Percentiles rank a stretch among this genome's conserved stretches.
Conservation (phyloP, 2,888 invertebrate genomes). For the Leptothorax acervorum region DNA sequence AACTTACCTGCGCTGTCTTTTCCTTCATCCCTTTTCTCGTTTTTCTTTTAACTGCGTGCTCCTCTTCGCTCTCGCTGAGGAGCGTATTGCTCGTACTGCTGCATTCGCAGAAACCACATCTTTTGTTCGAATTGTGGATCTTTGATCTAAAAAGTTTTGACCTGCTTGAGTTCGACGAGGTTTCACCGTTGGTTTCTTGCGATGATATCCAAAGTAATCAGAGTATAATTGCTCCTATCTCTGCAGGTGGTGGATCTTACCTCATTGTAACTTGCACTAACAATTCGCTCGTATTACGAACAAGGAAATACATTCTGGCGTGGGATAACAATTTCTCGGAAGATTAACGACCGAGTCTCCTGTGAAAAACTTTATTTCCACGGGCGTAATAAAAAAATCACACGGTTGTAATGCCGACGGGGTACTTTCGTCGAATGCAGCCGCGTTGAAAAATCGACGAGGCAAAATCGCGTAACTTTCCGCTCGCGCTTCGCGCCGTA, state of each 20-base stretch:
- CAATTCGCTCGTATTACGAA: slow-evolving; percentile 36
- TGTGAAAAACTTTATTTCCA: slow-evolving; percentile 31
- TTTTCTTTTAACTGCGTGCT: neutral
- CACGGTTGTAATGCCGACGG: slow-evolving; percentile 21
- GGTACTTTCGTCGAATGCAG: slow-evolving; percentile 32
- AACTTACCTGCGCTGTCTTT: slow-evolving; percentile 6
- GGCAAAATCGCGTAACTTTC: slow-evolving; percentile 46
- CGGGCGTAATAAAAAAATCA: slow-evolving; percentile 26
- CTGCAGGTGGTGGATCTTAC: slow-evolving; percentile 20
- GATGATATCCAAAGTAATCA: slow-evolving; percentile 53
- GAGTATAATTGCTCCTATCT: slow-evolving; percentile 54
- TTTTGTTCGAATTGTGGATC: slow-evolving; percentile 48
- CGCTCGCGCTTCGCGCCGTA: neutral
- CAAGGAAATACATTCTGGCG: slow-evolving; percentile 27
- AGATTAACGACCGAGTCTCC: slow-evolving; percentile 33
- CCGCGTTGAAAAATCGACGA: slow-evolving; percentile 22
- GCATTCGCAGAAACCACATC: slow-evolving; percentile 29
- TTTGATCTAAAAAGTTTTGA: slow-evolving; percentile 61
- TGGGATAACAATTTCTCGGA: slow-evolving; percentile 35
- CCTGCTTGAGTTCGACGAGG: slow-evolving; percentile 48
- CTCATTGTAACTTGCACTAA: slow-evolving; percentile 20
- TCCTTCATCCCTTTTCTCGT: neutral
- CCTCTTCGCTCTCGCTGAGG: neutral
- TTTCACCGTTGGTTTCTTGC: slow-evolving; percentile 34
- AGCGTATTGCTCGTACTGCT: neutral